Conservation (phyloP, 2,888 invertebrate genomes). For the Artemia sp. region DNA sequence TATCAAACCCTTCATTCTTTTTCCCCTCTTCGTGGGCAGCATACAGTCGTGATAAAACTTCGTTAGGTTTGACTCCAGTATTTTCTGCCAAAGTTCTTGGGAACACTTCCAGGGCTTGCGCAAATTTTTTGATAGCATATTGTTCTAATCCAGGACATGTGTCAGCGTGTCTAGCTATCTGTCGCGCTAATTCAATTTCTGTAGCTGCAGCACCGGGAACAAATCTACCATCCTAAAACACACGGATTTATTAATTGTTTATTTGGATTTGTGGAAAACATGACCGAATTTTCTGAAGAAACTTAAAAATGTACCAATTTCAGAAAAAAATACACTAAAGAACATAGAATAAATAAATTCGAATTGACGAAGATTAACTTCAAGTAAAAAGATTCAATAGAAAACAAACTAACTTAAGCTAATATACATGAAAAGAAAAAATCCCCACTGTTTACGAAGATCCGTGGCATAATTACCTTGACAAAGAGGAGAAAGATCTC, state of each 20-base stretch:
- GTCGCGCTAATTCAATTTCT: slow-evolving; percentile 80
- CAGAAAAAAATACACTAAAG: no score
- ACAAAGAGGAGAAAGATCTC: no score
- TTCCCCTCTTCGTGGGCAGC: slow-evolving; percentile 82
- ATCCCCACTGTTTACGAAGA: no score
- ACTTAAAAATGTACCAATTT: no score
- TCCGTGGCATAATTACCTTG: no score
- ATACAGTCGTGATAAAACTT: slow-evolving; percentile 70
- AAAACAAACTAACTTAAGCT: no score
- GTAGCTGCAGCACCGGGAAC: slow-evolving; percentile 87
- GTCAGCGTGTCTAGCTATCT: slow-evolving; percentile 69
- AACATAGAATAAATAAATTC: no score
- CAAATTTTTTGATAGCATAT: slow-evolving; percentile 88
- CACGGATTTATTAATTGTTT: neutral
- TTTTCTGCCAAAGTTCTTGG: slow-evolving; percentile 88
- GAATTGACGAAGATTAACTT: no score
- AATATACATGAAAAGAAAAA: no score
- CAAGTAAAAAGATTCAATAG: no score
- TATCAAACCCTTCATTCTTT: slow-evolving; percentile 65
- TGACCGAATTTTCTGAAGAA: no score
- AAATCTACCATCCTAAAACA: slow-evolving; percentile 40
- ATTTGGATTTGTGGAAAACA: no score
- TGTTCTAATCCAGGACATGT: slow-evolving; percentile 87
- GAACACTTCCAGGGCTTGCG: slow-evolving; percentile 66
- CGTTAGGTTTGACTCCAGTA: slow-evolving; percentile 71